A percentile compares a stretch with the other conserved stretches of the same genome.
phyloP scores from a whole-genome alignment of 1,140 invertebrate genomes.

The Sinella curviseta region DNA sequence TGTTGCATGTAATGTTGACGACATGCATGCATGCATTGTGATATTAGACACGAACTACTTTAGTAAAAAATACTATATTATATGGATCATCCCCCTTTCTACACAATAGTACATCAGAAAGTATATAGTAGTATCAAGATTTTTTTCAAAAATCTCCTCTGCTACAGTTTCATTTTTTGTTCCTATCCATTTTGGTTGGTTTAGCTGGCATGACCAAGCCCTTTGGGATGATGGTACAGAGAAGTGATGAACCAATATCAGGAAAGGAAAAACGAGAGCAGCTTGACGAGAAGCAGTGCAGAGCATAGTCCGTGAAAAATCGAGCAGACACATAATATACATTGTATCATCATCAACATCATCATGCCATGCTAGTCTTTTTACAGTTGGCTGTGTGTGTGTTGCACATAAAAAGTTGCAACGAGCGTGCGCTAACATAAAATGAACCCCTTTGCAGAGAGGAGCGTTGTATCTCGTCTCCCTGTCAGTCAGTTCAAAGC shows the following conservation, averaged over 20 bases:
- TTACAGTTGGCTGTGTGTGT: too few species aligned
- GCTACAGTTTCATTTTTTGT: slow-evolving; percentile 9
- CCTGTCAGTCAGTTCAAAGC: not conserved
- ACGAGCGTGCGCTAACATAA: not conserved
- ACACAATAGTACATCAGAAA: not conserved
- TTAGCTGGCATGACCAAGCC: not conserved
- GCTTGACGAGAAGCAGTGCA: slow-evolving; percentile 13
- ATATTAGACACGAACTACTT: not conserved
- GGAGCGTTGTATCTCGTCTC: not conserved
- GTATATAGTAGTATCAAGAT: not conserved
- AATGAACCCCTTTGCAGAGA: not conserved
- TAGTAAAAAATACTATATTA: too few species aligned
- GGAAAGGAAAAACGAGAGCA: slow-evolving; percentile 25
- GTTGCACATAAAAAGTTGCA: too few species aligned
- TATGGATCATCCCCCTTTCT: slow-evolving; percentile 6
- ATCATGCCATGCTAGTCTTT: not conserved
- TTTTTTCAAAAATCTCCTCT: not conserved
- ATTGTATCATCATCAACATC: not conserved
- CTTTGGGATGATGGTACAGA: slow-evolving; percentile 12
- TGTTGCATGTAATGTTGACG: not conserved
- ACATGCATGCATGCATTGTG: not conserved
- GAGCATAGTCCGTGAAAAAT: slow-evolving; percentile 20
- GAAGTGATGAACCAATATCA: slow-evolving; percentile 27
- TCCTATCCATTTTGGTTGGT: slow-evolving; percentile 10
- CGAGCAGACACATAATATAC: slow-evolving; percentile 5